Conservation (phyloP, 2,797 vertebrate species). For the Myotis planiceps region DNA sequence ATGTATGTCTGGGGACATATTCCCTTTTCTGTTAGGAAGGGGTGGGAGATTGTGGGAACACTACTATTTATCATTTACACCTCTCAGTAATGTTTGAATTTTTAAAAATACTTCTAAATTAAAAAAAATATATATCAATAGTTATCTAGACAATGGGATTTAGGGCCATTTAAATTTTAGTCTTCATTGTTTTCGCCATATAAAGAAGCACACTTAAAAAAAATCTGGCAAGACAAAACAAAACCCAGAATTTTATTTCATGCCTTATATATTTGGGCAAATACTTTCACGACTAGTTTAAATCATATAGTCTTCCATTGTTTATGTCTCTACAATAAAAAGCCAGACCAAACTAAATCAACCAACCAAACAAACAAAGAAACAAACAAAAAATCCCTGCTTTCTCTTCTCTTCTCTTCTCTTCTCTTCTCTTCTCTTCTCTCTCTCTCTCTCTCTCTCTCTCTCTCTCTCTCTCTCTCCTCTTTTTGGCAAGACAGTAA, state of each 20-base stretch:
- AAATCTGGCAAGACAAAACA: constrained; percentile 12
- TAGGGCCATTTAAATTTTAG: neutral
- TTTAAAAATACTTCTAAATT: constrained; percentile 19
- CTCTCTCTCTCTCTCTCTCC: too few species aligned
- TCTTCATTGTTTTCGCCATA: neutral
- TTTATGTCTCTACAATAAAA: neutral
- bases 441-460: too few species aligned
- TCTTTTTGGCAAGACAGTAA: constrained; percentile 15
- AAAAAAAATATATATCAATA: neutral
- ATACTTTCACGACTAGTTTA: neutral
- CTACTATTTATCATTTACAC: constrained; percentile 2
- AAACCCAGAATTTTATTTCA: constrained; percentile 25
- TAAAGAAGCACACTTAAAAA: neutral
- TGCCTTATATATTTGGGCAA: constrained; percentile 2
- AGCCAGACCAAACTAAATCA: neutral
- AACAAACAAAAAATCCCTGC: neutral
- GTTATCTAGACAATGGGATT: neutral
- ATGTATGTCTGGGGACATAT: neutral
- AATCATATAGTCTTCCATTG: neutral
- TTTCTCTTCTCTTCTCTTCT: neutral
- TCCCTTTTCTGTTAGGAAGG: neutral
- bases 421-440: too few species aligned
- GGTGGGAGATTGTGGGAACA: neutral
- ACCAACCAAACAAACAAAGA: neutral
- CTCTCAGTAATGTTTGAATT: neutral